Evolutionary conservation across 2,888 invertebrate genomes (phyloP).

Genomic region (Xylota segnis): DNA sequence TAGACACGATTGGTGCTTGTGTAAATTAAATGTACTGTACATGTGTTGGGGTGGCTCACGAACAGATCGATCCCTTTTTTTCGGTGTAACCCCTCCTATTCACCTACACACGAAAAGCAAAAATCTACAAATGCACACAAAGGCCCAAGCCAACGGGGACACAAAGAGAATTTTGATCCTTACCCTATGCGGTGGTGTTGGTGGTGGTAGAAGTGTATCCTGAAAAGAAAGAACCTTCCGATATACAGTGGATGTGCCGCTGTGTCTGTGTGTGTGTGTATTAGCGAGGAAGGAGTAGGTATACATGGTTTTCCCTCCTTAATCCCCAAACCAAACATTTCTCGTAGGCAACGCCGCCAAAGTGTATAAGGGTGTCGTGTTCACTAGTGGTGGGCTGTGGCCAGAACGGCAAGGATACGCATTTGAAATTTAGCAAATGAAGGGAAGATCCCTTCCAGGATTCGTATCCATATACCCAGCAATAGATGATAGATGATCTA

Average conservation of each 20-base stretch:
- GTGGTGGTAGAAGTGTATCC: not conserved
- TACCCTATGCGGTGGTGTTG: conserved; percentile 18
- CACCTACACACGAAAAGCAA: conserved; percentile 40
- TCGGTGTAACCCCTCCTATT: conserved; percentile 34
- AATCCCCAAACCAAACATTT: conserved; percentile 42
- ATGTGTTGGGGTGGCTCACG: conserved; percentile 54
- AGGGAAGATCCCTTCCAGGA: conserved; percentile 44
- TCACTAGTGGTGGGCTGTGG: conserved; percentile 33
- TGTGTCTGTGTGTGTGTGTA: too few relatives aligned
- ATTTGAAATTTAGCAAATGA: conserved; percentile 20
- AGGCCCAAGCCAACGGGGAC: not conserved
- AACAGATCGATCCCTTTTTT: conserved; percentile 71
- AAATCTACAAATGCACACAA: not conserved
- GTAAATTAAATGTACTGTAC: conserved; percentile 32
- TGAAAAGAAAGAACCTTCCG: conserved; percentile 27
- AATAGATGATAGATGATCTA: conserved; percentile 68
- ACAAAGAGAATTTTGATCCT: conserved; percentile 72
- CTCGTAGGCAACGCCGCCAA: conserved; percentile 17
- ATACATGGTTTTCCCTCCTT: conserved; percentile 9
- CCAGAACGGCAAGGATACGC: conserved; percentile 14
- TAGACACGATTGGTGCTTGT: conserved; percentile 55
- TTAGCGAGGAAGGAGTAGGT: not conserved
- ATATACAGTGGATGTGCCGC: not conserved
- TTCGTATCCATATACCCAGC: not conserved
- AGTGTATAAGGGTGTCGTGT: conserved; percentile 31